Base-by-base conservation (phyloP, 2,888 invertebrate genomes). In the Hypomecis punctinalis region DNA sequence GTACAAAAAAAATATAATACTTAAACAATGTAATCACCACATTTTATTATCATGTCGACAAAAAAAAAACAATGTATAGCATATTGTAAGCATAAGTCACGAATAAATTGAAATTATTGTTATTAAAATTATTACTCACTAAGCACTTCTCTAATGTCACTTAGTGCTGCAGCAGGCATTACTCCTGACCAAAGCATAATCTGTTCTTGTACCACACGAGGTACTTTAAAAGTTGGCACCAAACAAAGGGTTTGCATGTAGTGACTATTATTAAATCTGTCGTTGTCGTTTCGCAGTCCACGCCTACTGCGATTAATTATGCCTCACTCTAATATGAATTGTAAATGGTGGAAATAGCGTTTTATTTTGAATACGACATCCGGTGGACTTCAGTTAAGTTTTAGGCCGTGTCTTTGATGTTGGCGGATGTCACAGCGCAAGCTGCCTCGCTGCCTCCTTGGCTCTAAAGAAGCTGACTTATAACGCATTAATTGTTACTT, bases 231-330 rank as follows among this genome's bases (percentile, higher is more conserved):
- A 74, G 77, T 72, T 75, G 75, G 71, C 74, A 72, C 67, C 67
- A 75, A 80, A 87, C 87, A 85, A 89, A 88, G 82, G 79, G 82
- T 11, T 43, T 33, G 47, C 7, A 35, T 11, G 6, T 23, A 11
- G 33, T 3, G 11, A 46, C 55, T 56, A 23, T 5, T 54, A 11
- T 7, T 35, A 36, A 45, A 36, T 6, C 55, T 56, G 55, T 37
- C 37, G 43, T 6, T 39, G 55, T 46, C 76, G 82, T 82, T 83
- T 82, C 70, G 81, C 82, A 72, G 80, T 76, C 74, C 80, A 83
- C 87, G 84, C 88, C 88, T 80, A 72, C 58, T 54, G 58, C 76
- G 83, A 89, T 89, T 90, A 90, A 90, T 91, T 89, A 82, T 69
- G 70, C 56, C 70, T 68, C 82, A 78, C 72, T 76, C 72, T 77